Evolutionary conservation across 2,113 vertebrate species (phyloP).

Genomic region (Gallinago media): DNA sequence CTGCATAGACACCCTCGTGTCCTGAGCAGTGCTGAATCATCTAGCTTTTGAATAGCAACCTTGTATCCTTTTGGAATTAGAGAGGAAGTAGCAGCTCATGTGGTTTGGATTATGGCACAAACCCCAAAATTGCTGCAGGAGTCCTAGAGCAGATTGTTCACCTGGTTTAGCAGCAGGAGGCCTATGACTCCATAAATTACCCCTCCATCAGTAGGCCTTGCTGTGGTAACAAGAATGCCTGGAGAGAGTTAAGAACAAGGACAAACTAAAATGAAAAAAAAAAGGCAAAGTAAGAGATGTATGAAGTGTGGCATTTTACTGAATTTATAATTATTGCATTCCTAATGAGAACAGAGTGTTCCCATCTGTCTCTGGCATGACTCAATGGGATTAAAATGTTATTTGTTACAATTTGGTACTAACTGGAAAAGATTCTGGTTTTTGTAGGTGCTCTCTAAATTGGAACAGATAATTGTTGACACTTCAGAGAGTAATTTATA

Average conservation of each 20-base stretch:
- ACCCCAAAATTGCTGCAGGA: neutral
- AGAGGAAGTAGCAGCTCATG: neutral
- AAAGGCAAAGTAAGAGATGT: neutral
- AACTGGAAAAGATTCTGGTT: neutral
- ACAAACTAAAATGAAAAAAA: neutral
- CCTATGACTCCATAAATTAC: neutral
- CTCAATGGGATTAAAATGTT: neutral
- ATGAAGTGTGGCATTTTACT: neutral
- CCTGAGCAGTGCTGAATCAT: neutral
- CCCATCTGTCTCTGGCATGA: neutral
- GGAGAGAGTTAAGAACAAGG: neutral
- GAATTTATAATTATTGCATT: neutral
- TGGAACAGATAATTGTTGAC: neutral
- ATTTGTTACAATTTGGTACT: neutral
- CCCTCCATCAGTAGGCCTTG: neutral
- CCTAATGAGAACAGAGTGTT: constrained; percentile 12
- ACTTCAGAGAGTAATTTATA: neutral
- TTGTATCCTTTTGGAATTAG: neutral
- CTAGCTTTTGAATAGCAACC: neutral
- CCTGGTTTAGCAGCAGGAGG: neutral
- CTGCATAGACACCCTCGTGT: neutral
- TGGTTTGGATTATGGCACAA: constrained; percentile 1
- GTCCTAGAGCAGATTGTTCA: neutral
- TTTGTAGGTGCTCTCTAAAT: neutral
- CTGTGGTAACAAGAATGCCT: neutral